These are phyloP conservation scores for Blennius ocellaris DNA, from an alignment of 2,113 vertebrate species.

Conservation along the genomic window DNA sequence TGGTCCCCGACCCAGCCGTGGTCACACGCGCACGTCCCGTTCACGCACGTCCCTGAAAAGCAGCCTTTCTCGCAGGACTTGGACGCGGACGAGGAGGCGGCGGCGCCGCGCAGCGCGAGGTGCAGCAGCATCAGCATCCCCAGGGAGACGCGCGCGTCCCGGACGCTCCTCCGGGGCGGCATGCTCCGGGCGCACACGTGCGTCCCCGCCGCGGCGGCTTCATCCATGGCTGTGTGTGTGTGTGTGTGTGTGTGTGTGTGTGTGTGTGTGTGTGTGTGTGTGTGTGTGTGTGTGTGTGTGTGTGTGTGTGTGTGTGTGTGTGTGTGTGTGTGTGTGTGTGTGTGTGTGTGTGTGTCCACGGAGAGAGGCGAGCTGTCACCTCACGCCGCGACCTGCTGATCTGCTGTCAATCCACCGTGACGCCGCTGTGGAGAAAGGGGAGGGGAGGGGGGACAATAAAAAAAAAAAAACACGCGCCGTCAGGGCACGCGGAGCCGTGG, in stretches of 20 bases:
- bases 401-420: slow-evolving; percentile 31
- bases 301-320: background rate
- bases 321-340: background rate
- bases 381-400: slow-evolving; percentile 6
- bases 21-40: slow-evolving; percentile 93
- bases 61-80: slow-evolving; percentile 61
- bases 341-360: background rate
- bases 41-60: slow-evolving; percentile 88
- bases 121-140: slow-evolving; percentile 51
- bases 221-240: slow-evolving; percentile 43
- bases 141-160: slow-evolving; percentile 13
- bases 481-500: slow-evolving; percentile 11
- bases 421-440: slow-evolving; percentile 15
- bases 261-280: background rate
- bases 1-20: slow-evolving; percentile 96
- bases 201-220: background rate
- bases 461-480: slow-evolving; percentile 14
- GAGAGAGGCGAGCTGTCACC: background rate
- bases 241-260: too few relatives aligned
- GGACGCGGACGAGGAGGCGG: slow-evolving; percentile 41
- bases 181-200: slow-evolving; percentile 22
- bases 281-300: background rate
- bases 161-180: background rate
- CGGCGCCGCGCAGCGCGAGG: slow-evolving; percentile 26
- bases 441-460: background rate